Evolutionary conservation across 2,888 invertebrate genomes (phyloP), one percentile per base, ranked within the genome.

Genomic region (Drosophila dives): DNA sequence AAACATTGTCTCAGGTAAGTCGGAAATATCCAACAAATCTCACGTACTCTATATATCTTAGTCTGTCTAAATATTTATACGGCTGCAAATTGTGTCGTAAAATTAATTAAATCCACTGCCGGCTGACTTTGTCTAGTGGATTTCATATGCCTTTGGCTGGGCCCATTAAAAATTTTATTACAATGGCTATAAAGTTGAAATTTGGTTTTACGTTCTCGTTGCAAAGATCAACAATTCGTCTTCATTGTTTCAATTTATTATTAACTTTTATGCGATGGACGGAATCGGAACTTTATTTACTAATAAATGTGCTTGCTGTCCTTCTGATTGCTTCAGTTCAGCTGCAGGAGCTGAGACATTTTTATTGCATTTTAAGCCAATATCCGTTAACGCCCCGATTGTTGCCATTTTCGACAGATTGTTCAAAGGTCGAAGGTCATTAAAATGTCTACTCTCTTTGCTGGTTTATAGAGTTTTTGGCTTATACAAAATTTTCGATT

Each of bases 231-330:
- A 79, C 77, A 77, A 78, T 81, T 80, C 67, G 61, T 81, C 88
- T 76, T 70, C 88, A 88, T 85, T 86, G 86, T 85, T 87, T 89
- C 88, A 85, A 86, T 89, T 87, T 86, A 87, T 87, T 89, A 86
- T 86, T 78, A 83, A 89, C 78, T 86, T 89, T 87, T 79, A 85
- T 83, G 65, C 78, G 65, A 77, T 71, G 61, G 51, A 63, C 61
- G 59, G 40, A 67, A 71, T 58, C 51, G 78, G 60, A 77, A 85
- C 75, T 85, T 86, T 86, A 89, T 89, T 89, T 85, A 89, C 90
- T 88, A 89, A 86, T 86, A 88, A 87, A 86, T 87, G 76, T 55
- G 70, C 45, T 34, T 53, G 15, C 40, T 38, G 45, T 23, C 36
- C n/a, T 34, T 50, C n/a, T 40, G 33, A 20, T 49, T 0, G 34